A percentile compares a stretch with the other conserved stretches of the same genome.
phyloP scores from a whole-genome alignment of 2,797 vertebrate genomes.

The Oreochromis grahami region DNA sequence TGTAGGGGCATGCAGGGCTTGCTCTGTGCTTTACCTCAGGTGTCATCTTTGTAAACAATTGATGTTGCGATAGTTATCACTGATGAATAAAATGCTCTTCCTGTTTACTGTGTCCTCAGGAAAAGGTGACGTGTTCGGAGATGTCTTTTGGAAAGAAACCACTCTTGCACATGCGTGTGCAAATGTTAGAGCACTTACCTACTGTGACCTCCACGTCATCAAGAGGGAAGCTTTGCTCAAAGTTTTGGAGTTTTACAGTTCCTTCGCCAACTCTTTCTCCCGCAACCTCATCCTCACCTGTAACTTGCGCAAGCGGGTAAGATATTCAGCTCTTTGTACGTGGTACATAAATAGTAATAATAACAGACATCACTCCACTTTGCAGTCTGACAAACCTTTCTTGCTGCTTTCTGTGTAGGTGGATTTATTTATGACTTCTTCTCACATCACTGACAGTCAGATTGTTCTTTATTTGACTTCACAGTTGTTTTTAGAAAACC shows the following conservation, averaged over 20 bases:
- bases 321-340: slow-evolving; percentile 1
- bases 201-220: slow-evolving; percentile 96
- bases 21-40: background rate
- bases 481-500: background rate
- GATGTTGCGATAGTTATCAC: background rate
- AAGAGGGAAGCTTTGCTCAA: slow-evolving; percentile 92
- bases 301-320: slow-evolving; percentile 94
- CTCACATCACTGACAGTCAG: background rate
- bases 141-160: slow-evolving; percentile 97
- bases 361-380: background rate
- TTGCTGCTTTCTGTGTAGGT: background rate
- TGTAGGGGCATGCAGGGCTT: background rate
- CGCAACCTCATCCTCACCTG: slow-evolving; percentile 95
- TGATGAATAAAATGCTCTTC: background rate
- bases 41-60: background rate
- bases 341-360: background rate
- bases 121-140: slow-evolving; percentile 96
- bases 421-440: background rate
- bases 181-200: slow-evolving; percentile 92
- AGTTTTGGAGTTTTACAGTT: slow-evolving; percentile 93
- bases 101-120: slow-evolving; percentile 65
- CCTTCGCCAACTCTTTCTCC: slow-evolving; percentile 95
- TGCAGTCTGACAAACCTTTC: background rate
- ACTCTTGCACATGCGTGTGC: slow-evolving; percentile 90
- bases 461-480: background rate